Conservation (phyloP, 2,113 vertebrate genomes). For the Mus pahari region DNA sequence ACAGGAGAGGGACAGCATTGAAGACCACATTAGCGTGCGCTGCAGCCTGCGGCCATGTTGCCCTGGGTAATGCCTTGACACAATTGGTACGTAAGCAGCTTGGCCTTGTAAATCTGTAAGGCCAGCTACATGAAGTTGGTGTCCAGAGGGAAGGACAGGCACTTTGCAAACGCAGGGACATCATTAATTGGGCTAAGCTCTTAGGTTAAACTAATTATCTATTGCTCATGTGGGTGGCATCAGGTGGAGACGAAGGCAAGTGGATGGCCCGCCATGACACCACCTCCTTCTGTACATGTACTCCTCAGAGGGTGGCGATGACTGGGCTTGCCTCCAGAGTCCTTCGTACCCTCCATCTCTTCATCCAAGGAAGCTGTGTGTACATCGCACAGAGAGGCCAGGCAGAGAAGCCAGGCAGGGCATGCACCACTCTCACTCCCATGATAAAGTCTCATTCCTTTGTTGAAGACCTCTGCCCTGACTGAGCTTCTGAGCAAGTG, state of each 20-base stretch:
- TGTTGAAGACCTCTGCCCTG: conserved; percentile 38
- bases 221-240: conserved; percentile 41
- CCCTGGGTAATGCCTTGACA: conserved; percentile 64
- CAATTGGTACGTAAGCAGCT: conserved; percentile 64
- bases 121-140: conserved; percentile 53
- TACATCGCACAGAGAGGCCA: neutral
- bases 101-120: conserved; percentile 62
- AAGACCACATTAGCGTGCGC: conserved; percentile 28
- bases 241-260: neutral
- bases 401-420: neutral
- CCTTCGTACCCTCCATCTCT: neutral
- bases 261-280: neutral
- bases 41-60: conserved; percentile 2
- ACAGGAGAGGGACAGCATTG: neutral
- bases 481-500: neutral
- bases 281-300: too few species aligned
- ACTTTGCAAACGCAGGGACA: conserved; percentile 47
- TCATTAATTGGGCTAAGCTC: conserved; percentile 65
- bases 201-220: conserved; percentile 73
- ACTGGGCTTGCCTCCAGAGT: neutral
- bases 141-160: conserved; percentile 64
- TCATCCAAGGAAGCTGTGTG: neutral
- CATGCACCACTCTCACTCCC: neutral
- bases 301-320: neutral
- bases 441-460: conserved; percentile 42